Conservation (phyloP, 2,888 invertebrate genomes). For the Keiferia lycopersicella region DNA sequence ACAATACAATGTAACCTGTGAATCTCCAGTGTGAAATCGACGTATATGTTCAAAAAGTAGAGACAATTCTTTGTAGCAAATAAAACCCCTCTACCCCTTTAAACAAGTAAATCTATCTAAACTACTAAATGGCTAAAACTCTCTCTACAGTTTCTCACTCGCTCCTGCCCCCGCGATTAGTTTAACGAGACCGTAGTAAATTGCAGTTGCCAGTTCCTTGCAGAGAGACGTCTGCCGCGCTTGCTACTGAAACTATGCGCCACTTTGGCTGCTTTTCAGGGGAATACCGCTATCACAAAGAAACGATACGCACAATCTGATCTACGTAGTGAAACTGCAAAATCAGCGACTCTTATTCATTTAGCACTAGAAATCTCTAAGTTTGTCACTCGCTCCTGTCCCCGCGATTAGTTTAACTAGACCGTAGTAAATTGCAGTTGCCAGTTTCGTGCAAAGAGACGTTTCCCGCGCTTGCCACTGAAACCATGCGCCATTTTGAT, state of each 20-base stretch:
- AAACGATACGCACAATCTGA: background rate
- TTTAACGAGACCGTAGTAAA: slow-evolving; percentile 43
- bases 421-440: slow-evolving; percentile 45
- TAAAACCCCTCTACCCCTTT: too few species aligned
- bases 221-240: slow-evolving; percentile 25
- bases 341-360: too few species aligned
- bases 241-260: slow-evolving; percentile 26
- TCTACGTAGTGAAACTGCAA: background rate
- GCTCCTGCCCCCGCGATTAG: slow-evolving; percentile 31
- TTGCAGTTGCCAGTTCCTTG: slow-evolving; percentile 42
- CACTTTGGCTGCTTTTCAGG: slow-evolving; percentile 6
- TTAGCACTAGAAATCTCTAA: background rate
- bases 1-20: too few species aligned
- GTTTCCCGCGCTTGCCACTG: slow-evolving; percentile 24
- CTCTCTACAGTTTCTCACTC: slow-evolving; percentile 16
- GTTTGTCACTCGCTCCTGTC: slow-evolving; percentile 17
- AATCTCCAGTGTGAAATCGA: too few species aligned
- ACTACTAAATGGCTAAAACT: too few species aligned
- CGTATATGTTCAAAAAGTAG: too few species aligned
- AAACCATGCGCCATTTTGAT: slow-evolving; percentile 20
- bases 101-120: too few species aligned
- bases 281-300: background rate
- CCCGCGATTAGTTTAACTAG: slow-evolving; percentile 40
- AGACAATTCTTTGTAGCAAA: too few species aligned
- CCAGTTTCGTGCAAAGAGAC: slow-evolving; percentile 34